These are phyloP conservation scores for Noctua pronuba DNA, from an alignment of 2,888 invertebrate species.

Conservation along the genomic window DNA sequence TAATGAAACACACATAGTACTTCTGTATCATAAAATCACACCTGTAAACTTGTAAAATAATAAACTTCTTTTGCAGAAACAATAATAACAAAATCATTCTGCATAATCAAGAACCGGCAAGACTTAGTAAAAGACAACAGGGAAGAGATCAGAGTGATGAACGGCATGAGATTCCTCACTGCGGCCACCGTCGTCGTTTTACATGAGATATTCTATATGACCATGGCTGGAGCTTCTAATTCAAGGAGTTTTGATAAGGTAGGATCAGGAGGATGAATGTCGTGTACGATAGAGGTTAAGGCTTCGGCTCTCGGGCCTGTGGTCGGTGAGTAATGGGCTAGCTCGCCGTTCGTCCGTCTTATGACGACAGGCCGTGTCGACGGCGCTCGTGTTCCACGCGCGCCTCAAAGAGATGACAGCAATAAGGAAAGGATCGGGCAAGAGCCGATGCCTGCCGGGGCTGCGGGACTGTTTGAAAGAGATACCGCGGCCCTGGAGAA, in stretches of 20 bases:
- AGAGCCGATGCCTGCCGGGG: too few relatives aligned
- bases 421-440: too few relatives aligned
- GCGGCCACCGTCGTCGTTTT: constrained; percentile 32
- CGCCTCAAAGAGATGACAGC: too few relatives aligned
- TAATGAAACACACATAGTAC: too few relatives aligned
- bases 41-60: neutral
- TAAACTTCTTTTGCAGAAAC: constrained; percentile 32
- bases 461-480: too few relatives aligned
- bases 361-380: too few relatives aligned
- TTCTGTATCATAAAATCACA: too few relatives aligned
- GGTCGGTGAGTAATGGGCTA: too few relatives aligned
- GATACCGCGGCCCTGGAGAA: too few relatives aligned
- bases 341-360: too few relatives aligned
- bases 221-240: constrained; percentile 51
- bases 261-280: neutral
- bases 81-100: constrained; percentile 65
- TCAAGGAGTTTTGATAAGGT: constrained; percentile 66
- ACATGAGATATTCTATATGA: constrained; percentile 55
- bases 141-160: constrained; percentile 68
- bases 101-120: constrained; percentile 63
- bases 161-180: constrained; percentile 67
- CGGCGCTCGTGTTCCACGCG: too few relatives aligned
- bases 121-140: constrained; percentile 59
- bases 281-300: neutral
- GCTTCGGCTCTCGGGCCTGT: too few relatives aligned